Evolutionary conservation across 35 echinoderm and acorn worm genomes (phyloP).

Genomic region (Heliocidaris erythrogramma): DNA sequence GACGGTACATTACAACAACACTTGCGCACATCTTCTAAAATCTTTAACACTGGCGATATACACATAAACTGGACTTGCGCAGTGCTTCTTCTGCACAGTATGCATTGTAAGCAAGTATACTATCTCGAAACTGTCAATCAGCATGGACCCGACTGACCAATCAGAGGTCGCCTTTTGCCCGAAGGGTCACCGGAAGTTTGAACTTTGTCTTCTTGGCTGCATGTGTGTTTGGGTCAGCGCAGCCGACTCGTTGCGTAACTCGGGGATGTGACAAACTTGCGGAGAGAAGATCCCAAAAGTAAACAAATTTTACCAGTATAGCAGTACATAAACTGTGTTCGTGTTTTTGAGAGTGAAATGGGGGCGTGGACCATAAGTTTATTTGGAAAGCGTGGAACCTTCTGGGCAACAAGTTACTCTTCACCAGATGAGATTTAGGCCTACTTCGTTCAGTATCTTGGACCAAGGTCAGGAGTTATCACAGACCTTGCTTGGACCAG

Average conservation of each 20-base stretch:
- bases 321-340: not conserved
- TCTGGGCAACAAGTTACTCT: not conserved
- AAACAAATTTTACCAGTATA: not conserved
- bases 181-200: constrained; percentile 37
- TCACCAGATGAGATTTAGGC: too few relatives aligned
- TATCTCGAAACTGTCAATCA: constrained; percentile 37
- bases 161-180: not conserved
- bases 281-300: not conserved
- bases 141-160: constrained; percentile 23
- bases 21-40: not conserved
- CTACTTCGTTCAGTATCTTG: not conserved
- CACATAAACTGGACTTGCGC: not conserved
- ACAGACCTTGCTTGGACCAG: not conserved
- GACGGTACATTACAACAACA: not conserved
- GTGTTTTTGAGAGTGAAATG: not conserved
- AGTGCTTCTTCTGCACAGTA: not conserved
- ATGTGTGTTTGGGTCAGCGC: not conserved
- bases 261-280: not conserved
- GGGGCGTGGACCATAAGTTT: not conserved
- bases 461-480: not conserved
- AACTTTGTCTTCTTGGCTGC: constrained; percentile 24
- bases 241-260: constrained; percentile 29
- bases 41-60: not conserved
- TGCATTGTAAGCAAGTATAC: constrained; percentile 22
- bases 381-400: not conserved